phyloP scores from a whole-genome alignment of 2,113 vertebrate genomes.

The Campylomormyrus numenius region DNA sequence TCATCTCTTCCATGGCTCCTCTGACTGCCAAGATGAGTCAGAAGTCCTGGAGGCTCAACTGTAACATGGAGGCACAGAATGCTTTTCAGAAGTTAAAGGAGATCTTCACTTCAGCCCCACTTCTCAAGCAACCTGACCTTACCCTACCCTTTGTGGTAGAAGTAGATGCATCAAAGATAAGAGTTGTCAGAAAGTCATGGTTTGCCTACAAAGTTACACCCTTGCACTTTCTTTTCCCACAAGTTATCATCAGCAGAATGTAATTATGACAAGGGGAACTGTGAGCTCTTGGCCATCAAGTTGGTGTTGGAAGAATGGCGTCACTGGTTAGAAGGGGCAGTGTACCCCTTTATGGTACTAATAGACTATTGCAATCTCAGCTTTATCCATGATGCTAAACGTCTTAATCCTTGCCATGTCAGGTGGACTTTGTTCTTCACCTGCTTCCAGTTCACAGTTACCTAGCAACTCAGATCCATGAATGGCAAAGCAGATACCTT shows the following conservation, averaged over 20 bases:
- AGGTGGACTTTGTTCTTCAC: not conserved
- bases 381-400: not conserved
- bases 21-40: not conserved
- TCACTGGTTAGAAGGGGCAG: not conserved
- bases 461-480: not conserved
- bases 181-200: not conserved
- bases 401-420: not conserved
- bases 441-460: not conserved
- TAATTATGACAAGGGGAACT: not conserved
- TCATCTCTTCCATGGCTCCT: not conserved
- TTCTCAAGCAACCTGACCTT: not conserved
- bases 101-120: not conserved
- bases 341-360: not conserved
- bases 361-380: not conserved
- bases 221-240: not conserved
- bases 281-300: not conserved
- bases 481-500: not conserved
- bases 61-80: not conserved
- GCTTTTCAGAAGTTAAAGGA: not conserved
- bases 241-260: not conserved
- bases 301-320: not conserved
- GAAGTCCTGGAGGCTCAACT: not conserved
- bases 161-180: not conserved
- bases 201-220: not conserved
- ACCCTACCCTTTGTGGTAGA: not conserved